phyloP scores from a whole-genome alignment of 2,113 vertebrate species.

The Solea solea region DNA sequence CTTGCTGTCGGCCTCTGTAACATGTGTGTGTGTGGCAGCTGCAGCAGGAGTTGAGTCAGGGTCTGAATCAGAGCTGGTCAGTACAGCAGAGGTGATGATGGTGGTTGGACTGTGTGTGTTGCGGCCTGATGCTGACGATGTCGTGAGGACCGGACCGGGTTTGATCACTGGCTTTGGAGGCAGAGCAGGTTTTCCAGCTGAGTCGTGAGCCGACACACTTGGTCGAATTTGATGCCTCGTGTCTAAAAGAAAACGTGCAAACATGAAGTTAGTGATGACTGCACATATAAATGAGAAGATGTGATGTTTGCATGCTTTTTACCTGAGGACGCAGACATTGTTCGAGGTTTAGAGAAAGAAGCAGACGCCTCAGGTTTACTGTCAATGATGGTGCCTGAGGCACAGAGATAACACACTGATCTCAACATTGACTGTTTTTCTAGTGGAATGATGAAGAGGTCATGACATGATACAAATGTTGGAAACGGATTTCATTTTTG shows the following conservation, averaged over 20 bases:
- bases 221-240: constrained; percentile 75
- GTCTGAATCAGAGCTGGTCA: constrained; percentile 53
- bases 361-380: constrained; percentile 84
- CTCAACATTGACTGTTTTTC: too few species aligned
- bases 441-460: too few species aligned
- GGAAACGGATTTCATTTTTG: too few species aligned
- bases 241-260: constrained; percentile 50
- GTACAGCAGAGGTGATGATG: constrained; percentile 16
- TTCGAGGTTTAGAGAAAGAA: constrained; percentile 86
- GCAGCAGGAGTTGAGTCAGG: constrained; percentile 39
- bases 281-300: background rate
- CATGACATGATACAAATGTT: too few species aligned
- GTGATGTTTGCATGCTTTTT: constrained; percentile 17
- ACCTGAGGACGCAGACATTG: constrained; percentile 91
- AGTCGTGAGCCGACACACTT: constrained; percentile 76
- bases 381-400: constrained; percentile 91
- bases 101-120: constrained; percentile 58
- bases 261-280: background rate
- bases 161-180: constrained; percentile 77
- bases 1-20: constrained; percentile 28
- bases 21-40: constrained; percentile 35
- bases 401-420: constrained; percentile 30
- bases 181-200: constrained; percentile 76
- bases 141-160: constrained; percentile 55
- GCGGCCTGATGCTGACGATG: constrained; percentile 53